Percentiles rank a stretch among this genome's conserved stretches.
These are phyloP conservation scores for Anthopleura xanthogrammica DNA, from an alignment of 92 coral and sea anemone species.

Conservation along the genomic window DNA sequence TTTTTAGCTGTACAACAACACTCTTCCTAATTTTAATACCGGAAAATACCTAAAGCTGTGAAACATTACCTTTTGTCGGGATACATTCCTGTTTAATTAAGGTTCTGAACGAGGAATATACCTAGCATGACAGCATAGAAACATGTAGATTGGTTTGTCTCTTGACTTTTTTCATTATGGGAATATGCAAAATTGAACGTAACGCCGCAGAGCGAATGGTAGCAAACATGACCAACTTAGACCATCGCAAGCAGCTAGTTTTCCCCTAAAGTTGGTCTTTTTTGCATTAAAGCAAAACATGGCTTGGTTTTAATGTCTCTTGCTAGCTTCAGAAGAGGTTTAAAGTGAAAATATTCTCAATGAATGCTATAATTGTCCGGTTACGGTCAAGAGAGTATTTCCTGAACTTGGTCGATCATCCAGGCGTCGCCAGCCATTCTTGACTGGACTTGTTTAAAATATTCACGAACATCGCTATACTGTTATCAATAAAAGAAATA, in stretches of 20 bases:
- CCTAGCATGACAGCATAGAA: neutral
- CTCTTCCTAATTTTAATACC: conserved; percentile 9
- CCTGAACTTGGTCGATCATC: conserved; percentile 12
- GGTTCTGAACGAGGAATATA: conserved; percentile 14
- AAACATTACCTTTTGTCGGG: neutral
- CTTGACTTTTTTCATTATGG: conserved; percentile 1
- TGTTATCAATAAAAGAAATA: neutral
- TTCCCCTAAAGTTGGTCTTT: neutral
- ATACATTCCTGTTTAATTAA: neutral
- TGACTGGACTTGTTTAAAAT: neutral
- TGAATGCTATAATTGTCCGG: neutral
- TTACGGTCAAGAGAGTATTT: conserved; percentile 1
- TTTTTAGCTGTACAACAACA: conserved; percentile 13
- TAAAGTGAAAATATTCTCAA: neutral
- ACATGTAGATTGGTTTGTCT: neutral
- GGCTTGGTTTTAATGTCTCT: neutral
- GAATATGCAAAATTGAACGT: neutral
- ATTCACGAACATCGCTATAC: neutral
- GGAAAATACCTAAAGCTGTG: conserved; percentile 15
- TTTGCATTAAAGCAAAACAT: neutral
- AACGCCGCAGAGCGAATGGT: neutral
- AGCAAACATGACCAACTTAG: neutral
- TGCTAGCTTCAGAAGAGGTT: neutral
- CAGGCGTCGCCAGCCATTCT: conserved; percentile 21
- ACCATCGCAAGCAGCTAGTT: neutral